Conservation (phyloP, 2,888 invertebrate species). For the Epistrophella euchroma region DNA sequence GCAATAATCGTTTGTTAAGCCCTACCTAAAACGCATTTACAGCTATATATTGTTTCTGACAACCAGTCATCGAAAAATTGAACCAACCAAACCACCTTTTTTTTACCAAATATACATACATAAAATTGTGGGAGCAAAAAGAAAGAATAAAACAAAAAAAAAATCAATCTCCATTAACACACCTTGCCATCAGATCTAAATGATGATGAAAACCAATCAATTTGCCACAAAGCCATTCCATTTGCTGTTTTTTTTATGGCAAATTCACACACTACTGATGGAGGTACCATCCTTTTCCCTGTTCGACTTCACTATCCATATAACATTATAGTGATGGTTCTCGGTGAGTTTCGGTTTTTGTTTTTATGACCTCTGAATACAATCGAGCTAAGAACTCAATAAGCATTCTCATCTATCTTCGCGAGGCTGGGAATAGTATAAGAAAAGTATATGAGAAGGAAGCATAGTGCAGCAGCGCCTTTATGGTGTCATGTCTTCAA, state of each 20-base stretch:
- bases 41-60: not conserved
- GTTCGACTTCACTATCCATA: slow-evolving; percentile 36
- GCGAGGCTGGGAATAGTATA: not conserved
- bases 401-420: slow-evolving; percentile 66
- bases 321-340: not conserved
- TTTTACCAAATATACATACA: not conserved
- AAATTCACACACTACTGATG: slow-evolving; percentile 61
- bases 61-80: slow-evolving; percentile 37
- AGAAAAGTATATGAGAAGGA: not conserved
- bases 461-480: slow-evolving; percentile 35
- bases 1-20: slow-evolving; percentile 5
- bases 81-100: slow-evolving; percentile 9
- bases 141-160: slow-evolving; percentile 1
- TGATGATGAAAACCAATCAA: slow-evolving; percentile 73
- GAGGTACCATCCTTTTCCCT: slow-evolving; percentile 63
- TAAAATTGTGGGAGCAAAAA: not conserved
- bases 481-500: slow-evolving; percentile 54
- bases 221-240: slow-evolving; percentile 54
- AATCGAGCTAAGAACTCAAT: slow-evolving; percentile 60
- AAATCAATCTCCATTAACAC: slow-evolving; percentile 73
- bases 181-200: slow-evolving; percentile 66
- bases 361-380: slow-evolving; percentile 65
- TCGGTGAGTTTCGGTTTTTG: slow-evolving; percentile 44
- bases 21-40: slow-evolving; percentile 28
- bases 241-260: slow-evolving; percentile 54